Evolutionary conservation across 64 coral and sea anemone species (phyloP).

Genomic region (Actinia equina): DNA sequence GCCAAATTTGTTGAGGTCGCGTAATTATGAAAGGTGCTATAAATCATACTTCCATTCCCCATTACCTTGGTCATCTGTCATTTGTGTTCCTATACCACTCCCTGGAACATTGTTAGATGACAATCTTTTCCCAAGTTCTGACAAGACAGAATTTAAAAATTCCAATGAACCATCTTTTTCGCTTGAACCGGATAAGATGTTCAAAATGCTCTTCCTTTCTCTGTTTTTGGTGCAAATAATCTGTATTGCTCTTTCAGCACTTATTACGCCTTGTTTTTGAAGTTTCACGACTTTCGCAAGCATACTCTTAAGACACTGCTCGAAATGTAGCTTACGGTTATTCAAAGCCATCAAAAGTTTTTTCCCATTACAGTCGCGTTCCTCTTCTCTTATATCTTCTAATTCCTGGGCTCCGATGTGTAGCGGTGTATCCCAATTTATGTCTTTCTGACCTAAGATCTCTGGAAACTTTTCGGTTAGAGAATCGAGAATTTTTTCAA

Average conservation of each 20-base stretch:
- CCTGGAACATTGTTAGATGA: background rate
- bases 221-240: conserved; percentile 8
- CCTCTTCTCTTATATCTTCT: background rate
- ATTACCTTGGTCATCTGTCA: background rate
- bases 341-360: background rate
- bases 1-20: no score
- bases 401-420: background rate
- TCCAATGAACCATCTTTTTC: background rate
- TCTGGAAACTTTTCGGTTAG: background rate
- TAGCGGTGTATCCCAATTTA: background rate
- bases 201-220: background rate
- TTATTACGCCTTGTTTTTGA: background rate
- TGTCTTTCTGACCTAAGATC: conserved; percentile 2
- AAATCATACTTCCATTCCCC: background rate
- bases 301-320: background rate
- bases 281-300: background rate
- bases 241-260: background rate
- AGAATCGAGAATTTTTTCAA: background rate
- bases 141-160: background rate
- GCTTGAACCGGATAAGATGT: background rate
- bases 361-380: background rate
- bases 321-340: conserved; percentile 11
- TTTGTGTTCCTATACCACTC: background rate
- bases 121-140: background rate
- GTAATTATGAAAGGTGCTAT: no score